Conservation (phyloP, 2,888 invertebrate genomes). For the Drosophila multiciliata region DNA sequence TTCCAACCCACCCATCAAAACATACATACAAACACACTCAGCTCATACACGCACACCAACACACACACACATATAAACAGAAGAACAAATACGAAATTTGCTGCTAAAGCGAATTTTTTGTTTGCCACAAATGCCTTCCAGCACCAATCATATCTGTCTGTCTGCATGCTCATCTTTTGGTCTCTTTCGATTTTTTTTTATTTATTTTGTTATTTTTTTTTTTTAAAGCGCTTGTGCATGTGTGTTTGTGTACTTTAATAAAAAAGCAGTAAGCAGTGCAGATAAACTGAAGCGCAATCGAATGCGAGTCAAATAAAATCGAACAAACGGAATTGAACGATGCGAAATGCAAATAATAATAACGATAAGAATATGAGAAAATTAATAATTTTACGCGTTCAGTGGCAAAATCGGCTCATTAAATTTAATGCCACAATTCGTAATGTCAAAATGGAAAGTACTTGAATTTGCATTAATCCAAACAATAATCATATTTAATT, state of each 20-base stretch:
- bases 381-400: conserved; percentile 61
- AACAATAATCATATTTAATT: conserved; percentile 32
- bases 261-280: conserved; percentile 52
- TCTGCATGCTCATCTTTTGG: conserved; percentile 23
- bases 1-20: conserved; percentile 19
- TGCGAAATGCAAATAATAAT: conserved; percentile 50
- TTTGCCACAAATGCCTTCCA: conserved; percentile 1
- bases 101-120: conserved; percentile 62
- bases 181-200: not conserved
- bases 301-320: conserved; percentile 28
- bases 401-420: conserved; percentile 46
- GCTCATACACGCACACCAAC: not conserved
- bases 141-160: conserved; percentile 12
- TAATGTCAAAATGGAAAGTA: conserved; percentile 25
- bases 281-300: conserved; percentile 36
- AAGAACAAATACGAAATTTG: conserved; percentile 44
- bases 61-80: not conserved
- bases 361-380: conserved; percentile 66
- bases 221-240: conserved; percentile 18
- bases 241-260: conserved; percentile 45
- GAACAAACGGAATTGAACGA: conserved; percentile 23
- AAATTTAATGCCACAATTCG: conserved; percentile 51
- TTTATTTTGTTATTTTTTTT: conserved; percentile 9
- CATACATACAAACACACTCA: conserved; percentile 7
- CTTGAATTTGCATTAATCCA: conserved; percentile 34